phyloP scores from a whole-genome alignment of 1,140 invertebrate species.

The Calliopsis andreniformis region DNA sequence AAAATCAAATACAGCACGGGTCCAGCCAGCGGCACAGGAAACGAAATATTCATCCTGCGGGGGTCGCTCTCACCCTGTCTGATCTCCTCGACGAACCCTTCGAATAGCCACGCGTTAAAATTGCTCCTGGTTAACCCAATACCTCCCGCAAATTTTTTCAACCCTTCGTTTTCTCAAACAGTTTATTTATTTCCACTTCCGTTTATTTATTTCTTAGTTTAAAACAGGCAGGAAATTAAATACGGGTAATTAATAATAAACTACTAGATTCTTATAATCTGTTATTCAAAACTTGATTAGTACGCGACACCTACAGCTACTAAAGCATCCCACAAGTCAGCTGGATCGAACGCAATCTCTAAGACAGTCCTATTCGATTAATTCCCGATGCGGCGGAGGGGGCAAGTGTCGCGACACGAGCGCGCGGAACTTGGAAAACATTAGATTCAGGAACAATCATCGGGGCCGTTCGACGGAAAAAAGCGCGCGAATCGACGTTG shows the following conservation, averaged over 20 bases:
- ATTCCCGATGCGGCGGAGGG: not conserved
- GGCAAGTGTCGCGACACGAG: not conserved
- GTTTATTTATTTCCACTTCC: no score
- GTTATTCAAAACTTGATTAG: no score
- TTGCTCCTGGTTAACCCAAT: slow-evolving; percentile 28
- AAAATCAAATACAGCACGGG: slow-evolving; percentile 78
- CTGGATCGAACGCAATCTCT: no score
- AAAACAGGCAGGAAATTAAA: no score
- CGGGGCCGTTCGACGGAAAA: slow-evolving; percentile 53
- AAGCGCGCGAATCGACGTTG: slow-evolving; percentile 63
- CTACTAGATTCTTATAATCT: no score
- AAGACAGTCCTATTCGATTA: not conserved
- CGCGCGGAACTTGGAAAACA: slow-evolving; percentile 32
- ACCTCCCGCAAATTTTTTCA: not conserved
- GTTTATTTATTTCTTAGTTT: no score
- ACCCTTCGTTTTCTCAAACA: no score
- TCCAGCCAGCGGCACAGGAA: slow-evolving; percentile 70
- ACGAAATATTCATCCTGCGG: slow-evolving; percentile 74
- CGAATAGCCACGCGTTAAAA: not conserved
- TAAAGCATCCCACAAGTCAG: no score
- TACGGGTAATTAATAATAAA: no score
- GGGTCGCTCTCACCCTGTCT: slow-evolving; percentile 35
- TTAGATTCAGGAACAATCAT: slow-evolving; percentile 60
- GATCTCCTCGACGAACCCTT: slow-evolving; percentile 5
- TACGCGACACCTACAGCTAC: no score